A percentile compares a stretch with the other conserved stretches of the same genome.
phyloP scores from a whole-genome alignment of 1,140 invertebrate species.

The Maconellicoccus hirsutus region DNA sequence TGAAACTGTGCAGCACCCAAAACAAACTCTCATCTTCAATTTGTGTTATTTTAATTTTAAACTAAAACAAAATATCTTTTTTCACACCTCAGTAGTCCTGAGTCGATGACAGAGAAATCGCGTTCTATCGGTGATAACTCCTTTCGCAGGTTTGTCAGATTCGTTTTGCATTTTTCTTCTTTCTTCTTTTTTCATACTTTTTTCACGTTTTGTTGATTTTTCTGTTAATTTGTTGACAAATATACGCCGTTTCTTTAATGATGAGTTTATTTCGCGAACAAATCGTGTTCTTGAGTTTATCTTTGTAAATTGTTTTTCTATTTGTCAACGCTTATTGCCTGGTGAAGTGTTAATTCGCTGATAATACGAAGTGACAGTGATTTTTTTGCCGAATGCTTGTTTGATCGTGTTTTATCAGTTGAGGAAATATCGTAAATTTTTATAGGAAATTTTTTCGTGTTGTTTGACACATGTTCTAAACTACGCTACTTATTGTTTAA shows the following conservation, averaged over 20 bases:
- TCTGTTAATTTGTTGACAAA: conserved; percentile 15
- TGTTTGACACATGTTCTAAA: too few relatives aligned
- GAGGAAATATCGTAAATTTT: too few relatives aligned
- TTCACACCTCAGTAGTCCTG: conserved; percentile 15
- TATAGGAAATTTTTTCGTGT: too few relatives aligned
- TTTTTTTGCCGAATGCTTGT: too few relatives aligned
- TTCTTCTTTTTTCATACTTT: neutral
- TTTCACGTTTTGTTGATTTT: neutral
- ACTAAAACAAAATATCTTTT: conserved; percentile 20
- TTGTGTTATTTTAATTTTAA: neutral
- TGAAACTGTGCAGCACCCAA: neutral
- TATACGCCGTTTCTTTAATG: conserved; percentile 9
- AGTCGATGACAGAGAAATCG: conserved; percentile 21
- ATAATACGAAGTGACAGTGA: too few relatives aligned
- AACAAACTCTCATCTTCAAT: neutral
- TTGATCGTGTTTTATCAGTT: too few relatives aligned
- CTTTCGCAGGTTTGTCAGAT: conserved; percentile 16
- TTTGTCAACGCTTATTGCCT: conserved; percentile 10
- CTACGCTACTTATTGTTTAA: too few relatives aligned
- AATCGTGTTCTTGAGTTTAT: neutral
- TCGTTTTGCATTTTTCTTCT: conserved; percentile 1
- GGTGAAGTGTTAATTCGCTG: too few relatives aligned
- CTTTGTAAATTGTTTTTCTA: conserved; percentile 5
- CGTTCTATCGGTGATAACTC: conserved; percentile 12
- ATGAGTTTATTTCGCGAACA: neutral